Evolutionary conservation across 2,113 vertebrate genomes (phyloP), one percentile per base, ranked within the genome.

Genomic region (Nannospalax galili): DNA sequence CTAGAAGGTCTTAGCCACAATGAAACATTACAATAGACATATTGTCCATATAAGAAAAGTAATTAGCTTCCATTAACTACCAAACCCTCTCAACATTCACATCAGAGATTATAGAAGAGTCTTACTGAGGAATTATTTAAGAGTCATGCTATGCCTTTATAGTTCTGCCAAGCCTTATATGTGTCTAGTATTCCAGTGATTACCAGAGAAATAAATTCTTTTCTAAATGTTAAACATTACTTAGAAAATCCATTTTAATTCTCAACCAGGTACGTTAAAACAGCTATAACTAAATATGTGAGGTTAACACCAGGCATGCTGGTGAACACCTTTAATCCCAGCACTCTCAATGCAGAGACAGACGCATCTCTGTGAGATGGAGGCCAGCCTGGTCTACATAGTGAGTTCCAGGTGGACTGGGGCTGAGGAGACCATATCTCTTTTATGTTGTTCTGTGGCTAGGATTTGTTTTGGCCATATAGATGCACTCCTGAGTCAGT

Each of bases 151-250:
- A 95, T 48, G 67, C 45, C 67, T 94, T 88, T 90, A 5, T 69
- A 90, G 3, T 92, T 94, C 70, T 84, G 28, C 19, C 3, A 90
- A 95, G 64, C 69, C 91, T 67, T 74, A 81, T 75, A 45, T 20
- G 91, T 95, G 65, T 70, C 89, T 93, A 84, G 74, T 84, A 80
- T 58, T 92, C 35, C 26, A 94, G 81, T 84, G 24, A 48, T 84
- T 85, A 58, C 3, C 37, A 65, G 56, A 84, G 93, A 82, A 92
- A 37, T 58, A 78, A 58, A 48, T 52, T 60, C 0, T 86, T 93
- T 96, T 88, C 73, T 94, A 78, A 96, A 92, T 88, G 87, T 65
- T 93, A 40, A 92, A 60, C 24, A 45, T 94, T 32, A 80, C 9
- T 95, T 95, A 85, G 40, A 92, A 84, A 90, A 70, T 73, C 42